Evolutionary conservation across 2,888 invertebrate species (phyloP).

Genomic region (Brachyptera putata): DNA sequence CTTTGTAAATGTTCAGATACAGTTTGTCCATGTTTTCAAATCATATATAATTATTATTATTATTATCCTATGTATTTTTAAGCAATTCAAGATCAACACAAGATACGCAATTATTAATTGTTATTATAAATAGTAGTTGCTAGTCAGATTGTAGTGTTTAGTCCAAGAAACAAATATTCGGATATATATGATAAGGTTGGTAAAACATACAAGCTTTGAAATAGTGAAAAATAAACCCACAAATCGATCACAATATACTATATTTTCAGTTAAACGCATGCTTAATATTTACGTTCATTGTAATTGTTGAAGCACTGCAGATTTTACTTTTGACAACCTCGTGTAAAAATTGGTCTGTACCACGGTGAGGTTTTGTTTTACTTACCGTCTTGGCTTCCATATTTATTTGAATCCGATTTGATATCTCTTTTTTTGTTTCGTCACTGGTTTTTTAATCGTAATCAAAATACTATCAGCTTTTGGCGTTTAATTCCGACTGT

Average conservation of each 20-base stretch:
- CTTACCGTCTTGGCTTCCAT: slow-evolving; percentile 20
- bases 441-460: slow-evolving; percentile 19
- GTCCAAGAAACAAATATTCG: slow-evolving; percentile 12
- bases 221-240: slow-evolving; percentile 9
- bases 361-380: not conserved
- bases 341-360: slow-evolving; percentile 13
- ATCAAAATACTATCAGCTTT: not conserved
- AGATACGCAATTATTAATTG: slow-evolving; percentile 17
- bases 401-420: slow-evolving; percentile 8
- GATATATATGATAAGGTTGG: slow-evolving; percentile 8
- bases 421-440: slow-evolving; percentile 13
- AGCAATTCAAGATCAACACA: slow-evolving; percentile 23
- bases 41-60: slow-evolving; percentile 24
- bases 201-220: slow-evolving; percentile 12
- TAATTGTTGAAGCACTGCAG: not conserved
- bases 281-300: not conserved
- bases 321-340: not conserved
- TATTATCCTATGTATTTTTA: slow-evolving; percentile 26
- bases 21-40: slow-evolving; percentile 26
- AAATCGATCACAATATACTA: slow-evolving; percentile 11
- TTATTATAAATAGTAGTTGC: slow-evolving; percentile 27
- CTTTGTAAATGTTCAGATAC: slow-evolving; percentile 25
- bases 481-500: slow-evolving; percentile 9
- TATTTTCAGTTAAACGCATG: not conserved
- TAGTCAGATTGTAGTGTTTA: slow-evolving; percentile 23